phyloP scores from a whole-genome alignment of 1,140 invertebrate genomes.

The Cotesia typhae region DNA sequence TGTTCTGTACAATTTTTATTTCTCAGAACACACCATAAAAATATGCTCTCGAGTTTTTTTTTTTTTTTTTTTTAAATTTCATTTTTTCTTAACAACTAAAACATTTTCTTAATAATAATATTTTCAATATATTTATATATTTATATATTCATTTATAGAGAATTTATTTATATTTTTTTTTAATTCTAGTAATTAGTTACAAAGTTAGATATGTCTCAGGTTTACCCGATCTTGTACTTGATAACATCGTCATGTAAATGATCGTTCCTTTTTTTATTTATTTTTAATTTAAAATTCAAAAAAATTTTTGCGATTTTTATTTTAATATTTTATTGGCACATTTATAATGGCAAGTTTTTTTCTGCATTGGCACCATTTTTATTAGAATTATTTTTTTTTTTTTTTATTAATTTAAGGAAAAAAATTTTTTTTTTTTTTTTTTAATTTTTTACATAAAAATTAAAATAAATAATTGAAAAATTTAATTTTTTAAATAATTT shows the following conservation, averaged over 20 bases:
- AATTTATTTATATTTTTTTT: constrained; percentile 32
- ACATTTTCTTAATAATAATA: constrained; percentile 19
- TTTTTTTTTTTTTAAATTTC: constrained; percentile 55
- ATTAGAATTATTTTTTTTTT: constrained; percentile 19
- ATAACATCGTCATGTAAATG: constrained; percentile 42
- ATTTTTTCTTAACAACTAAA: constrained; percentile 15
- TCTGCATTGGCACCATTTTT: constrained; percentile 58
- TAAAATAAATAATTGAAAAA: too few species aligned
- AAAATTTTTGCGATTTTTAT: neutral
- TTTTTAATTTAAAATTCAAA: constrained; percentile 3
- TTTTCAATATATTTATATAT: constrained; percentile 12
- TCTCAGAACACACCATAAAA: constrained; percentile 51
- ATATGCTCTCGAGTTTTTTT: constrained; percentile 56
- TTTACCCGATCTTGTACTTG: constrained; percentile 64
- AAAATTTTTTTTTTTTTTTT: neutral
- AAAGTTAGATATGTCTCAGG: constrained; percentile 66
- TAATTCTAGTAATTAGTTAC: constrained; percentile 59
- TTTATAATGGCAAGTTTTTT: constrained; percentile 60
- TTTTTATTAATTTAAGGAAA: neutral
- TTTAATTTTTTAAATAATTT: too few species aligned
- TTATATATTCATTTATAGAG: constrained; percentile 14
- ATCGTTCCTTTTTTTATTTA: neutral
- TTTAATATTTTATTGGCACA: constrained; percentile 55
- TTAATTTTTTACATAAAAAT: neutral
- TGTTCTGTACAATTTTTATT: constrained; percentile 61